A percentile compares a stretch with the other conserved stretches of the same genome.
phyloP scores from a whole-genome alignment of 2,888 invertebrate genomes.

The Pharmacophagus antenor region DNA sequence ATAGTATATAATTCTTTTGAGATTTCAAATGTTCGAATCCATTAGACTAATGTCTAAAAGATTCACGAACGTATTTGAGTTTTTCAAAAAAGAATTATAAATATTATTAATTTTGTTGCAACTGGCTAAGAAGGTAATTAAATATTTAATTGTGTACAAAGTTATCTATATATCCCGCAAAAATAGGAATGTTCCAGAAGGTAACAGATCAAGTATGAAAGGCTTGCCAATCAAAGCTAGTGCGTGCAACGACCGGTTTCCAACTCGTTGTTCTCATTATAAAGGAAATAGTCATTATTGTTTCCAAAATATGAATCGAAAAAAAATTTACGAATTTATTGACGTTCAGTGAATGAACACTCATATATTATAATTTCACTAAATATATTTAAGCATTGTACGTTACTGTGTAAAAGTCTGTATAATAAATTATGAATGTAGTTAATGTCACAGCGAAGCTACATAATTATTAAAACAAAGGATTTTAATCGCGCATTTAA shows the following conservation, averaged over 20 bases:
- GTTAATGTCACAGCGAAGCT: not conserved
- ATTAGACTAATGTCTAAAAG: too few relatives aligned
- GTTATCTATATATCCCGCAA: not conserved
- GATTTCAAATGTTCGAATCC: too few relatives aligned
- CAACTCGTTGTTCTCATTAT: slow-evolving; percentile 2
- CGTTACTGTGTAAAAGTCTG: not conserved
- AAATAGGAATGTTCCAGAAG: slow-evolving; percentile 13
- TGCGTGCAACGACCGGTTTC: slow-evolving; percentile 6
- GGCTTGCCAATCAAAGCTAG: not conserved
- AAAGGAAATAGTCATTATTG: not conserved
- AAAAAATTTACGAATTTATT: not conserved
- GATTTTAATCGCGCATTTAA: not conserved
- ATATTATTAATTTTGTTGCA: too few relatives aligned
- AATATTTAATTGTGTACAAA: too few relatives aligned
- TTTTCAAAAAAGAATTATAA: too few relatives aligned
- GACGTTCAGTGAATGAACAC: too few relatives aligned
- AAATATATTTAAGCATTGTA: not conserved
- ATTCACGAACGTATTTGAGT: too few relatives aligned
- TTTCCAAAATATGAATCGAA: not conserved
- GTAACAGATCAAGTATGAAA: slow-evolving; percentile 1
- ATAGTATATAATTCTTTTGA: too few relatives aligned
- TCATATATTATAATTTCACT: too few relatives aligned
- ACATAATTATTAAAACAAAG: not conserved
- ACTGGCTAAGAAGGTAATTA: too few relatives aligned
- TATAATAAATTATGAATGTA: not conserved